A percentile compares a stretch with the other conserved stretches of the same genome.
These are phyloP conservation scores for Scolopax rusticola DNA, from an alignment of 2,797 vertebrate genomes.

Conservation along the genomic window DNA sequence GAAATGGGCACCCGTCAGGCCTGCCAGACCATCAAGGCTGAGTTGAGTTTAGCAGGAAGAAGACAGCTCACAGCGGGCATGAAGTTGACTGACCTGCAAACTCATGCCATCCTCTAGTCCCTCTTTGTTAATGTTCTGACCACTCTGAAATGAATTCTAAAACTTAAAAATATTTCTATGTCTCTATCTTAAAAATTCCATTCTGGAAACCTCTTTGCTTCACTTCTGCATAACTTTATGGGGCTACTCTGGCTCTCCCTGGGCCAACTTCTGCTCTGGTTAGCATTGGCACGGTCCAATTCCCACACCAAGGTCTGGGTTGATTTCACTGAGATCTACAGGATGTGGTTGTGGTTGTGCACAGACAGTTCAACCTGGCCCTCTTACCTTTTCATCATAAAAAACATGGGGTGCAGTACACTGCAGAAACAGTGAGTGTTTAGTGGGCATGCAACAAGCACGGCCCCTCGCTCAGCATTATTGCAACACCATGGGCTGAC, in stretches of 20 bases:
- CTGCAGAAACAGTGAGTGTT: background rate
- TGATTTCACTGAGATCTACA: background rate
- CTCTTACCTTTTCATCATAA: background rate
- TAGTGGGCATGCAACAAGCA: background rate
- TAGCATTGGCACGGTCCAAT: background rate
- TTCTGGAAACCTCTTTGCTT: background rate
- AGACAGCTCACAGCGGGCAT: background rate
- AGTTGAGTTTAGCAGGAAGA: background rate
- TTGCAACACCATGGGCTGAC: background rate
- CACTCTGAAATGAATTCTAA: background rate
- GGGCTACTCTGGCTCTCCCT: background rate
- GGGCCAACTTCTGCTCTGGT: background rate
- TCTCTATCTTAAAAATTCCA: background rate
- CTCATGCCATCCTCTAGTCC: background rate
- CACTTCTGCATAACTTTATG: background rate
- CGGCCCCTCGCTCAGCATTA: background rate
- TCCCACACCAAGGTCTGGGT: background rate
- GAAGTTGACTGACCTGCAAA: background rate
- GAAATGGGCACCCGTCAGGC: background rate
- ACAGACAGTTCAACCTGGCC: background rate
- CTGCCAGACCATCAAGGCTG: background rate
- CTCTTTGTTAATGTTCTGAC: background rate
- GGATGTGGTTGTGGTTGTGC: background rate
- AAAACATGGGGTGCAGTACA: background rate
- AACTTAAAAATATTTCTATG: background rate